Evolutionary conservation across 2,113 vertebrate species (phyloP).

Genomic region (Forbesichthys agassizii): DNA sequence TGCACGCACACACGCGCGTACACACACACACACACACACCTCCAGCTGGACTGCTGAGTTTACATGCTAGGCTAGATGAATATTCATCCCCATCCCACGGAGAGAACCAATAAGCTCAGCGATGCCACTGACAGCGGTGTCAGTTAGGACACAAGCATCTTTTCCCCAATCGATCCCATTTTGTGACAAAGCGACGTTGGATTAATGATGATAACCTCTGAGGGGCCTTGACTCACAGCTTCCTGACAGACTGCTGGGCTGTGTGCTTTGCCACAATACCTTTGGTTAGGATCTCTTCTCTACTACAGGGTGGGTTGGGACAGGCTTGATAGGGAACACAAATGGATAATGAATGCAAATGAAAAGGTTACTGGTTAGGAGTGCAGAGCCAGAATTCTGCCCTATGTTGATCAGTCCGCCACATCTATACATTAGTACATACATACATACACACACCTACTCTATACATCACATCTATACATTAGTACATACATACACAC

Average conservation of each 20-base stretch:
- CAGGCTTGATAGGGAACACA: too few relatives aligned
- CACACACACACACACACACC: conserved; percentile 25
- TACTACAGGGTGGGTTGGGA: background rate
- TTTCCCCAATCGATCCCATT: conserved; percentile 23
- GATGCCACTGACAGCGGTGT: conserved; percentile 39
- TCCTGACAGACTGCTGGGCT: background rate
- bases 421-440: too few relatives aligned
- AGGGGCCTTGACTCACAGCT: conserved; percentile 20
- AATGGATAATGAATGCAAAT: too few relatives aligned
- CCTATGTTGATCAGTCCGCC: too few relatives aligned
- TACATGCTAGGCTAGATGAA: conserved; percentile 43
- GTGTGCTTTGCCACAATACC: background rate
- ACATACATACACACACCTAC: too few relatives aligned
- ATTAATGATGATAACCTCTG: conserved; percentile 20
- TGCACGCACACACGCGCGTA: conserved; percentile 11
- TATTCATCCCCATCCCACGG: conserved; percentile 54
- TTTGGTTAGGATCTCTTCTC: background rate
- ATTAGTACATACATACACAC: too few relatives aligned
- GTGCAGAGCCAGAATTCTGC: too few relatives aligned
- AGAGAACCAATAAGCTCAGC: conserved; percentile 47
- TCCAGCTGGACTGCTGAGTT: conserved; percentile 53
- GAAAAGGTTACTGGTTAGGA: too few relatives aligned
- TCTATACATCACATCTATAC: too few relatives aligned
- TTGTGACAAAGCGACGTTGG: conserved; percentile 16
- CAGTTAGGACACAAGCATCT: conserved; percentile 43